Evolutionary conservation across 37 sponge, comb jelly and placozoan species (phyloP), one percentile per base, ranked within the genome.

Genomic region (Bolinopsis microptera): DNA sequence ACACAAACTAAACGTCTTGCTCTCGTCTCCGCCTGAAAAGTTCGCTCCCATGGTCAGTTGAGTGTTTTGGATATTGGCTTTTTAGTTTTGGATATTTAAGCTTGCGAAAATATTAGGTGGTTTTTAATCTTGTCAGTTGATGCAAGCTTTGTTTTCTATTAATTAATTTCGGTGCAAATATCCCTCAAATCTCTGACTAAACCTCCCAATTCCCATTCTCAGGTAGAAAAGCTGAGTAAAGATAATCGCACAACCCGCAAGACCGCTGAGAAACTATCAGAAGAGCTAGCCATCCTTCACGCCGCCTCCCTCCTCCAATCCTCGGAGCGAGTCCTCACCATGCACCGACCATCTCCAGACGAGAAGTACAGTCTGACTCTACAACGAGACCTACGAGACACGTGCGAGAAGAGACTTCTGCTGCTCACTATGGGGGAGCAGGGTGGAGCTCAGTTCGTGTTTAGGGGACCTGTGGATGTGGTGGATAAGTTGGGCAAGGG

Each of bases 371-470:
- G 90, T 23, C 48, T 41, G 90, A 86, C 90, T 36, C 26, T 86
- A 5, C 90, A 86, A 39, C 32, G 61, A 18, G 61, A 86, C 25
- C 1, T 86, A 48, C 22, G 90, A 34, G 90, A 86, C 21, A 18
- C 35, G 36, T 77, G 80, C 33, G 90, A 86, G 61, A 86, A 86
- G 90, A 86, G 90, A 27, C 36, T 41, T 1, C 27, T 86, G 61
- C 61, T 86, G 26, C 90, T 86, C 0, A 86, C 90, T 21, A 86
- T 86, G 90, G 90, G 90, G 3, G 90, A 86, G 39, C 90, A 86
- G 18, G 75, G 75, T 3, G 75, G 31, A 23, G 99, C 97, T 24
- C 97, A 95, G 76, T 96, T 98, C 92, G 93, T 98, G 68, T 37
- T 93, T 9, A 74, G 39, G 24, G 93, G 93, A 21, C 93, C 93